These are phyloP conservation scores for Carassius auratus DNA, from an alignment of 2,113 vertebrate species.

Conservation along the genomic window DNA sequence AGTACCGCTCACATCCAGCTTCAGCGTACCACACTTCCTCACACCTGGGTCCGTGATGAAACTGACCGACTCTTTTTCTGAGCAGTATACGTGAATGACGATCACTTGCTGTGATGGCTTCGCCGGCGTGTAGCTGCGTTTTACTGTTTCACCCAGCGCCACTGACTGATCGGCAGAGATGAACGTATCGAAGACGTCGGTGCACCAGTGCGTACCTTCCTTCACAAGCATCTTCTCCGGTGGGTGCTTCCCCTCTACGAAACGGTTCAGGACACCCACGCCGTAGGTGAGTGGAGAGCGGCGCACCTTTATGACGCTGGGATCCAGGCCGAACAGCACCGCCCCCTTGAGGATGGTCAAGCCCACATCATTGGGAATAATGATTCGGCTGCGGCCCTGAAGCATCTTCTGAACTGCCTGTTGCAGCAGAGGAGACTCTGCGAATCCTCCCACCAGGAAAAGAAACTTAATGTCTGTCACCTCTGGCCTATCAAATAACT, in stretches of 20 bases:
- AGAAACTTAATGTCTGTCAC: constrained; percentile 94
- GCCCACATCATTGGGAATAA: constrained; percentile 96
- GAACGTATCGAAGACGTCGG: constrained; percentile 96
- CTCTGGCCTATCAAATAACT: constrained; percentile 93
- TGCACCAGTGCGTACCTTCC: constrained; percentile 97
- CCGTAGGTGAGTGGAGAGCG: constrained; percentile 94
- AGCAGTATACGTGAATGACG: constrained; percentile 96
- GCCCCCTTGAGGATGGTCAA: constrained; percentile 98
- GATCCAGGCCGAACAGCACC: constrained; percentile 94
- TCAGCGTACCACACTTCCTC: constrained; percentile 93
- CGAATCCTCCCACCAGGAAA: constrained; percentile 96
- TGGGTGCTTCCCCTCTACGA: constrained; percentile 93
- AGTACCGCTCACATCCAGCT: constrained; percentile 90
- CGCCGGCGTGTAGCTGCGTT: constrained; percentile 96
- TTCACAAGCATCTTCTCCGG: constrained; percentile 94
- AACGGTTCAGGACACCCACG: constrained; percentile 95
- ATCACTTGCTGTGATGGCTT: constrained; percentile 93
- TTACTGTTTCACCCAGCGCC: constrained; percentile 93
- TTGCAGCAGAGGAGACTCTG: constrained; percentile 91
- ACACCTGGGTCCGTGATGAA: constrained; percentile 94
- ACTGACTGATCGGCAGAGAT: constrained; percentile 93
- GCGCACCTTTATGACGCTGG: constrained; percentile 92
- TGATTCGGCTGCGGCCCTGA: constrained; percentile 87
- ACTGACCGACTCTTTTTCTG: constrained; percentile 82
- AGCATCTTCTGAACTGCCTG: constrained; percentile 91